Evolutionary conservation across 2,113 vertebrate species (phyloP).

Genomic region (Myocastor coypus): DNA sequence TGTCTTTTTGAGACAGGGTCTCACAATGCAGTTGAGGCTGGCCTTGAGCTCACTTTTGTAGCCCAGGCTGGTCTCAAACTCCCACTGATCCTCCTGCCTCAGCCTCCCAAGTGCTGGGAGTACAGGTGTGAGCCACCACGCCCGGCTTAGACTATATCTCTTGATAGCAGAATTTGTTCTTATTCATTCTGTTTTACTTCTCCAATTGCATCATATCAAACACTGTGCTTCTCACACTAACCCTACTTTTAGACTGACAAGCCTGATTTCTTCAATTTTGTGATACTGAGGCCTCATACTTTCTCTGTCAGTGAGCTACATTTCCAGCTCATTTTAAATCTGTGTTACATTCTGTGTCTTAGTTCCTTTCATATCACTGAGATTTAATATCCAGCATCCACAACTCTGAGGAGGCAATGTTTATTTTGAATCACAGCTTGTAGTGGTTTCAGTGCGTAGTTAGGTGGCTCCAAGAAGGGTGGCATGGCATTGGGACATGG

Average conservation of each 20-base stretch:
- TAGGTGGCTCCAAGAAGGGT: background rate
- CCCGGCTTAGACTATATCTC: background rate
- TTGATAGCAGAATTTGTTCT: background rate
- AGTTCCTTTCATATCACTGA: background rate
- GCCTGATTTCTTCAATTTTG: background rate
- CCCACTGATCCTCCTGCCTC: too few relatives aligned
- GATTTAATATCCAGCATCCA: background rate
- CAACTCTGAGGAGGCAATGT: background rate
- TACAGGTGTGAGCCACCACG: too few relatives aligned
- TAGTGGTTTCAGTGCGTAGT: background rate
- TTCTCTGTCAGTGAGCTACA: background rate
- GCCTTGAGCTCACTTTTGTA: too few relatives aligned
- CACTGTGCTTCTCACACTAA: background rate
- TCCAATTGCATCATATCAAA: background rate
- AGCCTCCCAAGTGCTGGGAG: too few relatives aligned
- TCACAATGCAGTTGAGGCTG: too few relatives aligned
- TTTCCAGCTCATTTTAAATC: background rate
- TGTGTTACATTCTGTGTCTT: background rate
- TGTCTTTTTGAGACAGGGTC: too few relatives aligned
- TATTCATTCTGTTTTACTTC: background rate
- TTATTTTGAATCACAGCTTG: background rate
- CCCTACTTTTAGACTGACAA: background rate
- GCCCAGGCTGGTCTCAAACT: too few relatives aligned
- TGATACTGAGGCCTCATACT: background rate
- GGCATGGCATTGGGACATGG: background rate